A percentile compares a stretch with the other conserved stretches of the same genome.
Conservation (phyloP, 2,113 vertebrate species). For the Cardinalis cardinalis region DNA sequence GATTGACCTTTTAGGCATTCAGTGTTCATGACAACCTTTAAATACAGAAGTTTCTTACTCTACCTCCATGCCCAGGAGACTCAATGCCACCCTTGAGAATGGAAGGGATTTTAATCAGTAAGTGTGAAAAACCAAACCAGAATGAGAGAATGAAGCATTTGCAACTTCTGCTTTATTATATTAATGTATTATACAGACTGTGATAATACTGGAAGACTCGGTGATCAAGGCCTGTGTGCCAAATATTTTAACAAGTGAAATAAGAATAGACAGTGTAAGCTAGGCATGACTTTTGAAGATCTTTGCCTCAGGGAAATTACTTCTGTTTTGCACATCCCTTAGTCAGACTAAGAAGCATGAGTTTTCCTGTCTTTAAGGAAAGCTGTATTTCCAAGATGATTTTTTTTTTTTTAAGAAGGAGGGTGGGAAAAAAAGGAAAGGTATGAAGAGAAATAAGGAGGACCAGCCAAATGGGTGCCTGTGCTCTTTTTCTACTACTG, state of each 20-base stretch:
- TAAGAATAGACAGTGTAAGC: not conserved
- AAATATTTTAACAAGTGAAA: not conserved
- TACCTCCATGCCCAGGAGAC: not conserved
- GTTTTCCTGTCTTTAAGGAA: not conserved
- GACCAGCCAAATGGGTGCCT: not conserved
- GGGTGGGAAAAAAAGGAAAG: not conserved
- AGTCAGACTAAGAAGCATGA: not conserved
- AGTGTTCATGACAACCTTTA: not conserved
- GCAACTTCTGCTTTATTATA: not conserved
- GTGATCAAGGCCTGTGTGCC: constrained; percentile 24
- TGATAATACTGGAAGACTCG: not conserved
- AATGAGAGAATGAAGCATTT: not conserved
- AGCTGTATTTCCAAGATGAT: not conserved
- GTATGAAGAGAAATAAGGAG: not conserved
- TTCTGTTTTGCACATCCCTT: constrained; percentile 52
- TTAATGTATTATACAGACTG: not conserved
- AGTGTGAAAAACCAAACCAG: not conserved
- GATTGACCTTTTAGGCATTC: not conserved
- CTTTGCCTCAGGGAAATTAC: constrained; percentile 64
- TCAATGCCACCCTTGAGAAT: not conserved
- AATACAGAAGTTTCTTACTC: not conserved
- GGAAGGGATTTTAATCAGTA: not conserved
- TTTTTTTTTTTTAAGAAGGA: not conserved
- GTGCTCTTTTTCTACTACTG: not conserved
- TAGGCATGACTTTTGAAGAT: constrained; percentile 61